A percentile compares a stretch with the other conserved stretches of the same genome.
Conservation (phyloP, 2,888 invertebrate species). For the Brachycybe producta region DNA sequence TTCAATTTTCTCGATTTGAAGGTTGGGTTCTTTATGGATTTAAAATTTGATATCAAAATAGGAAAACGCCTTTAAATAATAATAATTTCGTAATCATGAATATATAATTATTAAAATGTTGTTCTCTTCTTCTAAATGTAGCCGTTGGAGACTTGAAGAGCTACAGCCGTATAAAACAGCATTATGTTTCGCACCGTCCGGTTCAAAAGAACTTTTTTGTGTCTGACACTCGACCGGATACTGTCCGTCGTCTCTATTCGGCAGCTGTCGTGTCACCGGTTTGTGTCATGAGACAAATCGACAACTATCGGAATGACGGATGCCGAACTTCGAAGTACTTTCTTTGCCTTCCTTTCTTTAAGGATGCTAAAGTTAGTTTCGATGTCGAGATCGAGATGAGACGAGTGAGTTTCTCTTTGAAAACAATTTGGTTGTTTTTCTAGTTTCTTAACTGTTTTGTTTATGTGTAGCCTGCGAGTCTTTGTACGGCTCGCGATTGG, state of each 20-base stretch:
- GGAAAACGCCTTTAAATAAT: no score
- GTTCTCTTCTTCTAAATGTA: conserved; percentile 40
- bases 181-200: conserved; percentile 54
- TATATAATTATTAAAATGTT: no score
- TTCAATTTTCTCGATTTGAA: no score
- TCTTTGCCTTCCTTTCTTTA: conserved; percentile 67
- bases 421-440: no score
- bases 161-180: conserved; percentile 46
- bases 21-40: no score
- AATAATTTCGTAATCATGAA: no score
- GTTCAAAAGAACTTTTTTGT: conserved; percentile 62
- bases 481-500: conserved; percentile 23
- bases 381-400: conserved; percentile 77
- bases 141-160: conserved; percentile 83
- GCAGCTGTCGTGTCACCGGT: conserved; percentile 45
- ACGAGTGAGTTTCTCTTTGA: conserved; percentile 72
- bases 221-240: conserved; percentile 55
- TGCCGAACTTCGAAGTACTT: conserved; percentile 53
- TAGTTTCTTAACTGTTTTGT: neutral
- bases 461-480: conserved; percentile 25
- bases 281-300: conserved; percentile 22
- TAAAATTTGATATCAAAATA: no score
- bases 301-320: conserved; percentile 43
- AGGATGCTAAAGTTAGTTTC: conserved; percentile 51
- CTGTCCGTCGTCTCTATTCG: conserved; percentile 63